These are phyloP conservation scores for Adelognathus sp. DNA, from an alignment of 2,888 invertebrate species.

Conservation along the genomic window DNA sequence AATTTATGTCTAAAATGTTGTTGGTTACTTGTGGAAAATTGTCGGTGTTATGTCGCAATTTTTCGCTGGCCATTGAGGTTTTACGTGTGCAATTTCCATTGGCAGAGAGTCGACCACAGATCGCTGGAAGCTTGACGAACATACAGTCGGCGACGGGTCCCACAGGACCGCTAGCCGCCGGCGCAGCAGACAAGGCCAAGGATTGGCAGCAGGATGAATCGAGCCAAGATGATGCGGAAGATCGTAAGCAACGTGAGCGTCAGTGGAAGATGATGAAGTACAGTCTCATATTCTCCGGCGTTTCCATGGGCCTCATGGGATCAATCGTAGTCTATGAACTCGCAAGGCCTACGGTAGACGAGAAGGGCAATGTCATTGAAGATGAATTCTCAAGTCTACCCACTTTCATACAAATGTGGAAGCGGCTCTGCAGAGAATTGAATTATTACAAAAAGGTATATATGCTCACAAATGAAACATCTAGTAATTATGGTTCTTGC, in stretches of 20 bases:
- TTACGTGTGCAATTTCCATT: not conserved
- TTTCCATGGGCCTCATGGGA: slow-evolving; percentile 84
- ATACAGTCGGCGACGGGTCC: slow-evolving; percentile 66
- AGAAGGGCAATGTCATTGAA: slow-evolving; percentile 87
- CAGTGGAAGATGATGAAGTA: slow-evolving; percentile 89
- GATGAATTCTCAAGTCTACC: slow-evolving; percentile 90
- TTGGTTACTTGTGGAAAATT: too few relatives aligned
- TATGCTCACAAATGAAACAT: too few relatives aligned
- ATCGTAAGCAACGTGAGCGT: slow-evolving; percentile 85
- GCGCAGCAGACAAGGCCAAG: slow-evolving; percentile 56
- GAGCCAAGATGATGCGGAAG: slow-evolving; percentile 83
- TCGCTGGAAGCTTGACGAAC: slow-evolving; percentile 72
- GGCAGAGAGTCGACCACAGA: slow-evolving; percentile 66
- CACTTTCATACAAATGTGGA: slow-evolving; percentile 86
- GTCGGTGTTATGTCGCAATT: not conserved
- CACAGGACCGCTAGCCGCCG: slow-evolving; percentile 48
- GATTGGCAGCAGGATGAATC: slow-evolving; percentile 78
- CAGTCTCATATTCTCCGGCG: slow-evolving; percentile 80
- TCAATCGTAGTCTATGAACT: slow-evolving; percentile 86
- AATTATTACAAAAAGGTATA: slow-evolving; percentile 87
- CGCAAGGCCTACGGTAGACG: slow-evolving; percentile 89
- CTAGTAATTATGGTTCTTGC: too few relatives aligned
- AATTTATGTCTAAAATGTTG: not conserved
- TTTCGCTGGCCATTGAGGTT: not conserved
- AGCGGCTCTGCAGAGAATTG: slow-evolving; percentile 87